phyloP scores from a whole-genome alignment of 2,113 vertebrate species.

The Apodemus speciosus region DNA sequence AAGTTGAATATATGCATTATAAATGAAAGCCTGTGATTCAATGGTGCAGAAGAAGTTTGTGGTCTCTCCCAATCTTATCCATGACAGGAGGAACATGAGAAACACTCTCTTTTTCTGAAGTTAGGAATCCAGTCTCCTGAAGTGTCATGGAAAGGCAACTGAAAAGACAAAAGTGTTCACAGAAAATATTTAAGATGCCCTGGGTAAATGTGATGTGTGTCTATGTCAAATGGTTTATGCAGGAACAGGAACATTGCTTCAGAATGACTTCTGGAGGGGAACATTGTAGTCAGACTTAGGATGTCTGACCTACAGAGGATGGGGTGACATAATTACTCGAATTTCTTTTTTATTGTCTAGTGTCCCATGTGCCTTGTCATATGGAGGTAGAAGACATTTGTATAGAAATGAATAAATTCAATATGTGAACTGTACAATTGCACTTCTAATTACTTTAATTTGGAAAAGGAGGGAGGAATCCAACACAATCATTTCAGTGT shows the following conservation, averaged over 20 bases:
- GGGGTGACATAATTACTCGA: neutral
- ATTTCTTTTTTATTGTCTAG: constrained; percentile 22
- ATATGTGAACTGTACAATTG: constrained; percentile 18
- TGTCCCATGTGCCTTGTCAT: constrained; percentile 57
- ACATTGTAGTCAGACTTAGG: accelerated
- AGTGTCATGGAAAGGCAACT: neutral
- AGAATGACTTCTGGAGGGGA: too few relatives aligned
- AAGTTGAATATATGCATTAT: neutral
- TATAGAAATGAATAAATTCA: constrained; percentile 65
- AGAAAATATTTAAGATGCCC: neutral
- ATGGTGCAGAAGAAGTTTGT: neutral
- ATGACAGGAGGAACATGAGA: neutral
- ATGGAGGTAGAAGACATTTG: constrained; percentile 60
- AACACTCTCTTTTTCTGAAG: neutral
- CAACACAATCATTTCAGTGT: neutral
- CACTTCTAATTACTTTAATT: constrained; percentile 59
- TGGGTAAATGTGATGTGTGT: neutral
- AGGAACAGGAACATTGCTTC: neutral
- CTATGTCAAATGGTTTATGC: neutral
- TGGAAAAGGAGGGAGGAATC: neutral
- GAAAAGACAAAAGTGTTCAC: neutral
- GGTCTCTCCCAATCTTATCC: neutral
- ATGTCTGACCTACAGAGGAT: neutral
- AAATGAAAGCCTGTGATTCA: neutral
- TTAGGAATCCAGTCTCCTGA: neutral